These are phyloP conservation scores for Terrapene triunguis DNA, from an alignment of 2,113 vertebrate genomes.

Conservation along the genomic window DNA sequence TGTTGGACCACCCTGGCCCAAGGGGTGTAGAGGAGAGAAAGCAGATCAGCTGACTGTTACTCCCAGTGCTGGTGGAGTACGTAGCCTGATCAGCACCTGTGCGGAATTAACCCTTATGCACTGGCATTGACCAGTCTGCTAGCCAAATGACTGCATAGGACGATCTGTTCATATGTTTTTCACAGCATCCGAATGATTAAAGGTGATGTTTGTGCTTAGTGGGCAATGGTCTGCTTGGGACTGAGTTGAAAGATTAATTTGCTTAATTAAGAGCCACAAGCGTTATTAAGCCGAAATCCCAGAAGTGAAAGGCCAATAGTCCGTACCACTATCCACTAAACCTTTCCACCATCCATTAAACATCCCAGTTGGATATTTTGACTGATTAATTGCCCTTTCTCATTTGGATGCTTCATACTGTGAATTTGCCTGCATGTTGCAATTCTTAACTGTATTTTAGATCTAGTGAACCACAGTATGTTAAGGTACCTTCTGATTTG, in stretches of 20 bases:
- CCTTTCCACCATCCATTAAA: background rate
- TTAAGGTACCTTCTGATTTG: conserved; percentile 79
- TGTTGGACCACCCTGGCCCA: background rate
- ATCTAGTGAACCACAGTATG: conserved; percentile 14
- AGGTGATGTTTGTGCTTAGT: background rate
- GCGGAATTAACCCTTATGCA: background rate
- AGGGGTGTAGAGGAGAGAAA: conserved; percentile 28
- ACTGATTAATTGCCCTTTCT: conserved; percentile 46
- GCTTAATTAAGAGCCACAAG: background rate
- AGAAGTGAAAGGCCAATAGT: background rate
- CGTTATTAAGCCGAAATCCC: background rate
- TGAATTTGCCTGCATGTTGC: conserved; percentile 61
- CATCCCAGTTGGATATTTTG: background rate
- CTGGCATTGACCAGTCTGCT: conserved; percentile 43
- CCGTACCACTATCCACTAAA: background rate
- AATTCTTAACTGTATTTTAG: conserved; percentile 39
- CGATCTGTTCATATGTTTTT: background rate
- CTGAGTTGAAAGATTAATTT: background rate
- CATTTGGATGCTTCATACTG: conserved; percentile 52
- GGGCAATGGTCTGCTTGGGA: background rate
- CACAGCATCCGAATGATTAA: conserved; percentile 40
- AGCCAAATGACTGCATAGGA: background rate
- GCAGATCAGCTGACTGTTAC: background rate
- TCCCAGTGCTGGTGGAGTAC: background rate
- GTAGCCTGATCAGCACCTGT: background rate